Conservation (phyloP, 2,888 invertebrate genomes). For the Magallana nippona region DNA sequence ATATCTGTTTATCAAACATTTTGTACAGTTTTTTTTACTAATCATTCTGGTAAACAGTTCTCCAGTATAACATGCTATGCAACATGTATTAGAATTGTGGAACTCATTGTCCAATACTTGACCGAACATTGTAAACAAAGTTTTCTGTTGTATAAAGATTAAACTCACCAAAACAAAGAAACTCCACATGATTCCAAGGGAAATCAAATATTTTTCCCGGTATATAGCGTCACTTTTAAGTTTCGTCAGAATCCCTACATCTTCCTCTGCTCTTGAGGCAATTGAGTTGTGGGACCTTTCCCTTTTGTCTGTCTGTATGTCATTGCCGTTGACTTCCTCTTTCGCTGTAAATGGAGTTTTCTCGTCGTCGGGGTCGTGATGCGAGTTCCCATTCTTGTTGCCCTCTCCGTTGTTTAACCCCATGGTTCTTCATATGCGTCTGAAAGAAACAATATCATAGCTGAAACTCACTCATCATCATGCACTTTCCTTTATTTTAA, state of each 20-base stretch:
- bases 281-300: neutral
- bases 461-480: no score
- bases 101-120: no score
- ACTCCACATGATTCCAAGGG: conserved; percentile 6
- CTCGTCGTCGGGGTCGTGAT: neutral
- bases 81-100: no score
- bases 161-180: conserved; percentile 33
- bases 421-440: neutral
- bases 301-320: neutral
- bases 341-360: conserved; percentile 20
- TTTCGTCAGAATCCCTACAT: neutral
- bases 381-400: neutral
- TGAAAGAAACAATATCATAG: no score
- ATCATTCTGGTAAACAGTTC: no score
- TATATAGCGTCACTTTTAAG: conserved; percentile 8
- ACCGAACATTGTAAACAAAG: no score
- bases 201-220: conserved; percentile 20
- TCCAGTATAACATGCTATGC: no score
- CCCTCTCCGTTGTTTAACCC: neutral
- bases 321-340: neutral
- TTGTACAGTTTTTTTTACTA: no score
- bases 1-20: no score
- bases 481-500: no score
- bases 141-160: no score
- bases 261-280: neutral